A percentile compares a stretch with the other conserved stretches of the same genome.
Evolutionary conservation across 2,797 vertebrate genomes (phyloP).

Genomic region (Ispidina picta): DNA sequence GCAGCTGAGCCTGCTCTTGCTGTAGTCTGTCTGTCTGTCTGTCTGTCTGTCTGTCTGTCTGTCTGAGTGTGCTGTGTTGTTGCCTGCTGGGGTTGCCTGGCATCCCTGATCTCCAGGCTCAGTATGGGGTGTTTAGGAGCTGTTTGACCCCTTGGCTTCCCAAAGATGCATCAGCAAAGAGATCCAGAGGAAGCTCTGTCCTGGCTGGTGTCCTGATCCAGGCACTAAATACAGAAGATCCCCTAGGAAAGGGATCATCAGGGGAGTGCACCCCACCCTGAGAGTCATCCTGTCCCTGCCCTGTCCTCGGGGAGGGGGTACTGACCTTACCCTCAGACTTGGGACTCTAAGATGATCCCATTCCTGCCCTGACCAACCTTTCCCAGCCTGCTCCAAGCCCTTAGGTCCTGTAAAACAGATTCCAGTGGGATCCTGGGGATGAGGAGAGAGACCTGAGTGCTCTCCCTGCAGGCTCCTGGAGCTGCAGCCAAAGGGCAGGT

Average conservation of each 20-base stretch:
- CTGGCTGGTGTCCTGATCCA: not conserved
- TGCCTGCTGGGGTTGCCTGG: too few species aligned
- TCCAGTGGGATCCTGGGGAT: not conserved
- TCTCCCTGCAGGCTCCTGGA: not conserved
- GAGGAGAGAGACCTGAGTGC: not conserved
- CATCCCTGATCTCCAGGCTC: too few species aligned
- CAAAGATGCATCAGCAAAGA: not conserved
- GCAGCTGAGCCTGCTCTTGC: too few species aligned
- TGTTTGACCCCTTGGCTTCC: not conserved
- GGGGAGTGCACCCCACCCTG: fast-evolving
- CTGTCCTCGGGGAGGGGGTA: not conserved
- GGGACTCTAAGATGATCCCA: not conserved
- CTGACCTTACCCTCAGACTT: fast-evolving
- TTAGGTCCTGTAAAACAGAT: not conserved
- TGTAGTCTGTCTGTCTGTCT: too few species aligned
- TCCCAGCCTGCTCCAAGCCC: not conserved
- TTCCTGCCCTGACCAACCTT: not conserved
- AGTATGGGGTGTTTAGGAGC: not conserved
- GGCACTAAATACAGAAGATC: fast-evolving
- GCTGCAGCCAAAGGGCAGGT: not conserved
- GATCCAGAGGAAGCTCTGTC: not conserved
- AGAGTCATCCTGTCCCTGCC: not conserved
- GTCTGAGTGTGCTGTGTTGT: too few species aligned
- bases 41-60: too few species aligned
- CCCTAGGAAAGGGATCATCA: not conserved